Evolutionary conservation across 2,797 vertebrate genomes (phyloP), one percentile per base, ranked within the genome.

Genomic region (Agapornis canus): DNA sequence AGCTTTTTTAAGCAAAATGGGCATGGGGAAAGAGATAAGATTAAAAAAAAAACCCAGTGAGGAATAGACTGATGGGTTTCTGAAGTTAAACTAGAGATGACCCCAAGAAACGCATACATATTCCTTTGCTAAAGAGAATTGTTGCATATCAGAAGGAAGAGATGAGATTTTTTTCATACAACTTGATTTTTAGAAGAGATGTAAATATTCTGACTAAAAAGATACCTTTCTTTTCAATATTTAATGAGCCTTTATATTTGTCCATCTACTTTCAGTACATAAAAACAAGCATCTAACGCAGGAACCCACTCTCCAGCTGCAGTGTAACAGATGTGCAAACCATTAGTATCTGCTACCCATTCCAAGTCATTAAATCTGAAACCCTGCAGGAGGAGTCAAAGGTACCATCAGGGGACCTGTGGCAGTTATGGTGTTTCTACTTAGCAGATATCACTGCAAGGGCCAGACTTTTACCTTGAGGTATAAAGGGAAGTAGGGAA

Each of bases 301-400:
- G 86, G 75, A 93, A 70, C 84, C 82, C 69, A 89, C 61, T 73
- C 82, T 95, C 89, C 92, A 95, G 89, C 94, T 93, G 86, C 89
- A 92, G 79, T 72, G 84, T 95, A 93, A 95, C 96, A 96, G 96
- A 97, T 94, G 94, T 95, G 92, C 90, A 94, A 91, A 95, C 95
- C 93, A 97, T 97, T 95, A 97, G 91, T 92, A 95, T 95, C 94
- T 94, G 92, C 94, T 54, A 91, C 93, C 83, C 91, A 87, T 96
- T 97, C 96, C 93, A 96, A 96, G 92, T 75, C 93, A 95, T 97
- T 96, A 95, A 96, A 93, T 95, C 94, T 0, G 27, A 97, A 95
- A 95, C 92, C 86, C 79, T 92, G 79, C 94, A 95, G 81, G 60
- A 95, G 89, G 89, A 91, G 49, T 89, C 93, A 89, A 95, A 92